Base-by-base conservation (phyloP, 2,113 vertebrate genomes). In the Xyrauchen texanus region DNA sequence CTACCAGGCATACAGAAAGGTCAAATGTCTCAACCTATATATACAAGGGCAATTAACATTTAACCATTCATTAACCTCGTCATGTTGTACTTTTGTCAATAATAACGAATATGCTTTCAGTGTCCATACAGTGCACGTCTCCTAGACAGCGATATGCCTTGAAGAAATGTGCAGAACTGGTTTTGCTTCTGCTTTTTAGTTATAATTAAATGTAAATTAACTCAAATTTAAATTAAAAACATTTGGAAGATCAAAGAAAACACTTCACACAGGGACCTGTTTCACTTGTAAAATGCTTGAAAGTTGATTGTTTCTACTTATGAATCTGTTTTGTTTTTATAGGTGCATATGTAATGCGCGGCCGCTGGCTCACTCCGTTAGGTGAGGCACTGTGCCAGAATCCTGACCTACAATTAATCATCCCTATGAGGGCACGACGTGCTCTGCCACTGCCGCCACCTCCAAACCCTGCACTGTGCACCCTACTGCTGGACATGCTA, bases 341-440 rank as follows among this genome's bases (percentile, higher is more conserved):
- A 93, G 93, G 93, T 15, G 92, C 91, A 3, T 98, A 97, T 77
- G 92, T 96, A 81, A 94, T 94, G 77, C 95, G 95, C 74, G 95
- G 95, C 66, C 94, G 94, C 0, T 95, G 97, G 93, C 88, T 99
- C 86, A 93, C 96, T 83, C 97, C 97, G 0, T 94, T 98, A 46
- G 97, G 97, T 42, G 96, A 97, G 86, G 97, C 96, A 46, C 90
- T 99, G 91, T 96, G 96, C 92, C 94, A 98, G 88, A 98, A 98
- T 82, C 94, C 95, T 69, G 94, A 95, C 89, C 95, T 98, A 92
- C 96, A 95, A 93, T 89, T 98, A 91, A 93, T 93, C 83, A 96
- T 99, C 91, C 98, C 97, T 46, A 94, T 95, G 91, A 97, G 94
- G 91, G 94, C 92, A 87, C 94, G 94, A 87, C 95, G 95, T 85